A percentile compares a stretch with the other conserved stretches of the same genome.
Evolutionary conservation across 92 coral and sea anemone species (phyloP).

Genomic region (Zoanthus gigantus): DNA sequence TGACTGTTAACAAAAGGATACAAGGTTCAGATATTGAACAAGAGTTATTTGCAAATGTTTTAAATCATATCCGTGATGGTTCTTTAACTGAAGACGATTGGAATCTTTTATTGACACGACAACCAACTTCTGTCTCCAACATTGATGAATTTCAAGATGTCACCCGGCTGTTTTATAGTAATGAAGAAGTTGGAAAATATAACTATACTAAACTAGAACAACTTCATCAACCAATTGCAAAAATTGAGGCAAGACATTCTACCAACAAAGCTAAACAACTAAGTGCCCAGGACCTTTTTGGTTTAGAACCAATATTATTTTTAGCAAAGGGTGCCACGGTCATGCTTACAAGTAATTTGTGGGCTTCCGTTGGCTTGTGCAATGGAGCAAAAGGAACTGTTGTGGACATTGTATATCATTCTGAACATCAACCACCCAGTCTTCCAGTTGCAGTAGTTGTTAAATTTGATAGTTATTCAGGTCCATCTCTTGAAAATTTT

Average conservation of each 20-base stretch:
- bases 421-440: slow-evolving; percentile 16
- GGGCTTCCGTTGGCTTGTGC: slow-evolving; percentile 25
- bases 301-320: slow-evolving; percentile 46
- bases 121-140: slow-evolving; percentile 42
- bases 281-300: slow-evolving; percentile 51
- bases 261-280: slow-evolving; percentile 28
- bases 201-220: slow-evolving; percentile 37
- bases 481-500: slow-evolving; percentile 39
- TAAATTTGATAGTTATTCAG: neutral
- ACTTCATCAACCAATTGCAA: slow-evolving; percentile 45
- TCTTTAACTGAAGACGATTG: slow-evolving; percentile 17
- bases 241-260: slow-evolving; percentile 49
- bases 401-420: neutral
- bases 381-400: slow-evolving; percentile 20
- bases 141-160: slow-evolving; percentile 28
- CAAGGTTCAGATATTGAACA: neutral
- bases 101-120: slow-evolving; percentile 46
- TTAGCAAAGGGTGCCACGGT: slow-evolving; percentile 32
- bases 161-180: neutral
- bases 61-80: slow-evolving; percentile 11
- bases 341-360: slow-evolving; percentile 40
- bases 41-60: neutral
- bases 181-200: slow-evolving; percentile 17
- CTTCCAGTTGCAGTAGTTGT: slow-evolving; percentile 35
- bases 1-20: neutral